These are phyloP conservation scores for Myoxocephalus aenaeus DNA, from an alignment of 2,797 vertebrate species.

Conservation along the genomic window DNA sequence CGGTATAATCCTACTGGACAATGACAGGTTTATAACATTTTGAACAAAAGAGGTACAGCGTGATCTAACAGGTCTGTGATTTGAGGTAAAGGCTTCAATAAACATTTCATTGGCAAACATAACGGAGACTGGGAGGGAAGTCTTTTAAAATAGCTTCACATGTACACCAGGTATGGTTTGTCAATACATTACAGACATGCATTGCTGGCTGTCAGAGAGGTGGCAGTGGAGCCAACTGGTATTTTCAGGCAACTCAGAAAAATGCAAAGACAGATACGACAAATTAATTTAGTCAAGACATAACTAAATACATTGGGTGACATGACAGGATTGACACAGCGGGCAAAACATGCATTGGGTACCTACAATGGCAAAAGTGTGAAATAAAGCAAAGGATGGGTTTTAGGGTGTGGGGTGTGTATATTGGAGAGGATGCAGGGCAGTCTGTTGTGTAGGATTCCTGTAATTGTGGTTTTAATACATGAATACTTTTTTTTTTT, in stretches of 20 bases:
- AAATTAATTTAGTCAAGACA: not conserved
- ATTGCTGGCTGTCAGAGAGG: not conserved
- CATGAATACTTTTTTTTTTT: too few relatives aligned
- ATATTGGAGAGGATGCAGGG: not conserved
- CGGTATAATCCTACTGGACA: not conserved
- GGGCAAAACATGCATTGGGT: not conserved
- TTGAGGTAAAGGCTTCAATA: not conserved
- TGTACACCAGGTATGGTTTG: not conserved
- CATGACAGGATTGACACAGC: not conserved
- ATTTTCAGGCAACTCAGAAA: constrained; percentile 24
- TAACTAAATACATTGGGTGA: not conserved
- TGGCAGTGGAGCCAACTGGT: not conserved
- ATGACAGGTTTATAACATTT: constrained; percentile 8
- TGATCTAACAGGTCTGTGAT: not conserved
- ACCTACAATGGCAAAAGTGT: not conserved
- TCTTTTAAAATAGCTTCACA: not conserved
- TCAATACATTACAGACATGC: constrained; percentile 8
- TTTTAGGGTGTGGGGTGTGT: not conserved
- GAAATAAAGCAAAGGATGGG: not conserved
- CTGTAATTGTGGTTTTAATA: too few relatives aligned
- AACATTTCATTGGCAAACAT: constrained; percentile 26
- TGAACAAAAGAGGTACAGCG: not conserved
- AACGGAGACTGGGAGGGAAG: not conserved
- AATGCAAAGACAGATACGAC: not conserved
- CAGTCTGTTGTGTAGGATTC: too few relatives aligned